These are phyloP conservation scores for Leptinotarsa lineolata DNA, from an alignment of 1,140 invertebrate genomes.

Conservation along the genomic window DNA sequence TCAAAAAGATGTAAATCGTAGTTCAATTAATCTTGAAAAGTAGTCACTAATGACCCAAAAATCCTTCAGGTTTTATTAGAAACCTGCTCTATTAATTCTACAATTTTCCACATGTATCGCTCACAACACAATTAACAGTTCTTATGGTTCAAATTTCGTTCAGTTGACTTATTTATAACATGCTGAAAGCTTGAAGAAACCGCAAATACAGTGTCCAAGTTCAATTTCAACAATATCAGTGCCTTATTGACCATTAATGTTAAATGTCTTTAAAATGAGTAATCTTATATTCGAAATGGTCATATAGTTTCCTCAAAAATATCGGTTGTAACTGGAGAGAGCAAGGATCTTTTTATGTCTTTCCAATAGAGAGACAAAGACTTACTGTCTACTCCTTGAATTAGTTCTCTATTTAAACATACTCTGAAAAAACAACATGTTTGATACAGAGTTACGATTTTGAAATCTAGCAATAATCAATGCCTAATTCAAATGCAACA, in stretches of 20 bases:
- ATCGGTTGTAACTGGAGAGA: not conserved
- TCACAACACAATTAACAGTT: too few species aligned
- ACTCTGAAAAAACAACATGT: too few species aligned
- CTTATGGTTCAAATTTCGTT: not conserved
- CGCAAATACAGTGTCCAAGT: slow-evolving; percentile 3
- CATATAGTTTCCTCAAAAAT: not conserved
- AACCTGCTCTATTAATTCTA: too few species aligned
- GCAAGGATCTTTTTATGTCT: too few species aligned
- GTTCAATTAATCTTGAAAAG: not conserved
- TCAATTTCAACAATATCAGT: not conserved
- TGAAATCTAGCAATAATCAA: too few species aligned
- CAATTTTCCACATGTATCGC: too few species aligned
- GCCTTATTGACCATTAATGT: not conserved
- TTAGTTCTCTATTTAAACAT: too few species aligned
- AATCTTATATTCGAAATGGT: not conserved
- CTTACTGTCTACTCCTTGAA: too few species aligned
- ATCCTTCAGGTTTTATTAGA: not conserved
- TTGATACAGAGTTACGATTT: too few species aligned
- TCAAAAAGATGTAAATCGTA: too few species aligned
- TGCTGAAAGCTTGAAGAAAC: not conserved
- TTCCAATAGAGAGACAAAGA: too few species aligned
- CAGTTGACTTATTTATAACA: not conserved
- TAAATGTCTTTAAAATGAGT: not conserved
- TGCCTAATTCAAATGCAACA: too few species aligned
- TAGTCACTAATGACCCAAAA: not conserved